Conservation (phyloP, 2,888 invertebrate genomes). For the Pachycephus smyrnensis region DNA sequence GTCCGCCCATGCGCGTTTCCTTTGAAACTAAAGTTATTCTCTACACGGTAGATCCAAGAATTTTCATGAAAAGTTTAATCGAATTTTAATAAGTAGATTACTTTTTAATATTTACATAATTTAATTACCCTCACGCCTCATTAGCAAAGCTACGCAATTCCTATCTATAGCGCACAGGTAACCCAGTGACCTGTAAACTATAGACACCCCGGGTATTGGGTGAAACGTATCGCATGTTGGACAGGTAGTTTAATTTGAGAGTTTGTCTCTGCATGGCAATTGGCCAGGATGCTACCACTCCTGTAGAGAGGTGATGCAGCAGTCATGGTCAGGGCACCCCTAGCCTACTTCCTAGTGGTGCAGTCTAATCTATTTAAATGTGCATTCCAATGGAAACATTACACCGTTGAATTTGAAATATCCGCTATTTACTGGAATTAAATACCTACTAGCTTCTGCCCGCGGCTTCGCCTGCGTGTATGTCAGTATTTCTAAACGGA, state of each 20-base stretch:
- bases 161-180: not conserved
- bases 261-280: constrained; percentile 35
- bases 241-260: constrained; percentile 35
- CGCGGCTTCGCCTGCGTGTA: too few relatives aligned
- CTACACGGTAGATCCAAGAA: not conserved
- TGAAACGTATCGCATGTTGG: not conserved
- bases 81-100: not conserved
- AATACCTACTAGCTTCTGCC: too few relatives aligned
- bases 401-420: not conserved
- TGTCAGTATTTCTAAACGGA: too few relatives aligned
- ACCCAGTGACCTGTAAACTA: not conserved
- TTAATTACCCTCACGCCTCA: not conserved
- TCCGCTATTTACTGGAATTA: not conserved
- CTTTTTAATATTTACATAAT: not conserved
- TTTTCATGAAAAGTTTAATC: not conserved
- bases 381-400: not conserved
- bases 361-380: constrained; percentile 38
- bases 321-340: constrained; percentile 46
- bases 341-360: constrained; percentile 33
- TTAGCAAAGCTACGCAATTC: not conserved
- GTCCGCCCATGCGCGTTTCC: not conserved
- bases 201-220: not conserved
- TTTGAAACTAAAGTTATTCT: not conserved
- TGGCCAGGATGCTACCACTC: constrained; percentile 36
- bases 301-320: constrained; percentile 23